Evolutionary conservation across 1,140 invertebrate species (phyloP).

Genomic region (Dolichoris vasculosae): DNA sequence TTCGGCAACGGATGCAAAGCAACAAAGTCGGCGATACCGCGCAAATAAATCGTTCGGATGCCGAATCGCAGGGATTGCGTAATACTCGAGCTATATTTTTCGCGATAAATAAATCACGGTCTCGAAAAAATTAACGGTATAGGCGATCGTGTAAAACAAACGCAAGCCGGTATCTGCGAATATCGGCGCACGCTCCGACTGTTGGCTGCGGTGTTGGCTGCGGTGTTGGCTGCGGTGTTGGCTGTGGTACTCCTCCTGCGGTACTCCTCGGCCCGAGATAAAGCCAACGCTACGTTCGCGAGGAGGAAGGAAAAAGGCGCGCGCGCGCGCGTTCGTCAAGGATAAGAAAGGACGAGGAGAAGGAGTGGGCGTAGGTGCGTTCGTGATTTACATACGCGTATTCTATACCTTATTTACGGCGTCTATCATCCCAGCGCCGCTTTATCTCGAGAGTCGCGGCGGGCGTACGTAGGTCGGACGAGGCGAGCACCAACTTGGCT

Average conservation of each 20-base stretch:
- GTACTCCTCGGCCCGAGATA: not conserved
- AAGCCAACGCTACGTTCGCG: not conserved
- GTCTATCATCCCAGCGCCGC: slow-evolving; percentile 67
- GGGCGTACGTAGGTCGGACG: slow-evolving; percentile 58
- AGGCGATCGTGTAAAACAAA: not conserved
- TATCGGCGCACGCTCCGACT: not conserved
- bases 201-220: too few species aligned
- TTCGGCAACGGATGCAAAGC: too few species aligned
- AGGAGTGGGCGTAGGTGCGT: slow-evolving; percentile 69
- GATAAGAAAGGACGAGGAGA: slow-evolving; percentile 39
- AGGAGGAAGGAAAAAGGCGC: slow-evolving; percentile 31
- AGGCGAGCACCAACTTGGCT: slow-evolving; percentile 42
- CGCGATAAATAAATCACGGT: not conserved
- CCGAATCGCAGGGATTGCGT: not conserved
- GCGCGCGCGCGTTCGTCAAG: not conserved
- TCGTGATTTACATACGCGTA: slow-evolving; percentile 74
- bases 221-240: too few species aligned
- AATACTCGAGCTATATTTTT: not conserved
- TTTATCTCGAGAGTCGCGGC: slow-evolving; percentile 60
- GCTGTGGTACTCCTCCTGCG: too few species aligned
- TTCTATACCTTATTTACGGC: slow-evolving; percentile 72
- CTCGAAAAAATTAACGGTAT: not conserved
- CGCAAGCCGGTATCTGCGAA: not conserved
- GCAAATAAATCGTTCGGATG: too few species aligned
- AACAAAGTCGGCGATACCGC: too few species aligned